Conservation (phyloP, 2,888 invertebrate genomes). For the Ariolimax columbianus region DNA sequence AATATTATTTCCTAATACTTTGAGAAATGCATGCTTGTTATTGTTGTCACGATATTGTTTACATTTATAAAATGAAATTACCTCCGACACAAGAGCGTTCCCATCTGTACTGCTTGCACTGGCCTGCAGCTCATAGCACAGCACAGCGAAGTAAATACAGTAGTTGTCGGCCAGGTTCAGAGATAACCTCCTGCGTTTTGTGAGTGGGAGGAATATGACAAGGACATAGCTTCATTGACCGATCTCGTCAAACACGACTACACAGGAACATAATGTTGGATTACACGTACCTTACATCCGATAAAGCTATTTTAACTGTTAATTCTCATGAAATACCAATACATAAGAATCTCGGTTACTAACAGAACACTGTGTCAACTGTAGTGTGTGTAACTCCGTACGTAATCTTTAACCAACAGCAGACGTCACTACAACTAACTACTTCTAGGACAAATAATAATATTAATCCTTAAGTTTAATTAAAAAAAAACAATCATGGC, state of each 20-base stretch:
- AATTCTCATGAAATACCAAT: background rate
- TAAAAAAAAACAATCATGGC: background rate
- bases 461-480: background rate
- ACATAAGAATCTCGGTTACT: too few species aligned
- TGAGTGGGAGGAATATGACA: constrained; percentile 17
- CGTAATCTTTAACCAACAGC: too few species aligned
- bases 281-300: background rate
- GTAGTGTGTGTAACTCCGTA: too few species aligned
- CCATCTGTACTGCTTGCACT: constrained; percentile 7
- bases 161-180: background rate
- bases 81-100: background rate
- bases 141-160: background rate
- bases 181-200: background rate
- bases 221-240: background rate
- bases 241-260: background rate
- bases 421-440: too few species aligned
- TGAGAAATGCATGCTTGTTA: too few species aligned
- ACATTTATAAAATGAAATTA: too few species aligned
- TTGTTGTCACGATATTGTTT: too few species aligned
- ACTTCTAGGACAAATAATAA: background rate
- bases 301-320: background rate
- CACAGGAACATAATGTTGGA: background rate
- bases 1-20: too few species aligned
- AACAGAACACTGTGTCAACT: too few species aligned
- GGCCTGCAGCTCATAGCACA: background rate